Base-by-base conservation (phyloP, 2,888 invertebrate genomes). In the Limnephilus rhombicus region DNA sequence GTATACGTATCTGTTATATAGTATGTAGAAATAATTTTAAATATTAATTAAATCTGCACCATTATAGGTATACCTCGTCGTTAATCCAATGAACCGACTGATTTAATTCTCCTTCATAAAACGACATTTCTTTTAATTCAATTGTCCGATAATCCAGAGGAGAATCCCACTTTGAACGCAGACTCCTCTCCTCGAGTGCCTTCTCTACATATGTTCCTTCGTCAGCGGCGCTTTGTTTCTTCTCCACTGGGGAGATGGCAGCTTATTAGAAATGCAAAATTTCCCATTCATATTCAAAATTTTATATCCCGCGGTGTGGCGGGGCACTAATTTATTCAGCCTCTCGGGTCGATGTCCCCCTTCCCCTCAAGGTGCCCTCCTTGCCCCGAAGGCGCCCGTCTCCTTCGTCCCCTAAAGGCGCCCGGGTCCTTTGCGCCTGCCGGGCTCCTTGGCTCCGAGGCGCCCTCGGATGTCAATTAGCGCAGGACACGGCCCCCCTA, bases 251-350 rank as follows among this genome's bases (percentile, higher is more conserved):
- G 95, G 93, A 90, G 87, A 81, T 89, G 91, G 88, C 90, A 87
- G 92, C 97, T 98, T 97, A 98, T 98, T 97, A 97, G 97, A 97
- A 97, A 98, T 98, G 98, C 97, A 97, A 98, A 98, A 98, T 97
- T 97, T 97, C 97, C 97, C 97, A 98, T 98, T 98, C 98, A 98
- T 98, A 98, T 98, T 98, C 98, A 98, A 98, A 98, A 98, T 98
- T 98, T 98, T 98, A 98, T 98, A 98, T 97, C 97, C 97, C 97
- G 95, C 96, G 96, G 97, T 97, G 96, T 96, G 95, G 95, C 95
- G 94, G 96, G 96, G 96, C 96, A 97, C 97, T 97, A 97, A 97
- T 97, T 97, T 97, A 97, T 97, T 97, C 97, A 95, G 95, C 96
- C 95, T 94, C 95, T 95, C 94, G 96, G 96, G 96, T 95, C 95